Evolutionary conservation across 2,113 vertebrate species (phyloP), one percentile per base, ranked within the genome.

Genomic region (Triplophysa siluroides): DNA sequence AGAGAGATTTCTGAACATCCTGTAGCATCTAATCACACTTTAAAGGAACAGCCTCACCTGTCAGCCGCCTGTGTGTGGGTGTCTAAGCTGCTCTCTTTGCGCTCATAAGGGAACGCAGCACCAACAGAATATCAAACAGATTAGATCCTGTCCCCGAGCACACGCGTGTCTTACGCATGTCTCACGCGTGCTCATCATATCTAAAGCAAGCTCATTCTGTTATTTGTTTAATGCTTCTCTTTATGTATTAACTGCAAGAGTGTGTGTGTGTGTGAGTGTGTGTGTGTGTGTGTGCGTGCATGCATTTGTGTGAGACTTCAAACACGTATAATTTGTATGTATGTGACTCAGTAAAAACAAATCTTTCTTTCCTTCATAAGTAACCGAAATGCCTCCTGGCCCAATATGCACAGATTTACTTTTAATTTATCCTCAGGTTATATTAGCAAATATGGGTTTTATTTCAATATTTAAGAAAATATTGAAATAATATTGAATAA

Each of bases 31-130:
- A 80, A 61, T 78, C 77, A 16, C 71, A 60, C 74, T 79, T 85
- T 83, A 75, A 84, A 86, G 81, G 81, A 76, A n/a, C 45, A 61
- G 63, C 54, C 56, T 72, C 29, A 90, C 87, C 88, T 90, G 85
- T 87, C 87, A 84, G 56, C 54, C 50, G 12, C 21, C 21, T 19
- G 21, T 72, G 33, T 78, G 66, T 68, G 68, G 68, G 78, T 29
- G 26, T 72, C 60, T 63, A 69, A 61, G 66, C 67, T 64, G 43
- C 45, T 72, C 41, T 70, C 54, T 70, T 45, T 47, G 14, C n/a
- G 18, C 67, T 64, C 38, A 73, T 60, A 65, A 79, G 43, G 78
- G 63, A 79, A 80, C 8, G 10, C 54, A 10, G 33, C 62, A 33
- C 70, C 68, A 50, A 73, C 18, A 54, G 60, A 64, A 72, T 79